Conservation (phyloP, 2,888 invertebrate genomes). For the Latheticus oryzae region DNA sequence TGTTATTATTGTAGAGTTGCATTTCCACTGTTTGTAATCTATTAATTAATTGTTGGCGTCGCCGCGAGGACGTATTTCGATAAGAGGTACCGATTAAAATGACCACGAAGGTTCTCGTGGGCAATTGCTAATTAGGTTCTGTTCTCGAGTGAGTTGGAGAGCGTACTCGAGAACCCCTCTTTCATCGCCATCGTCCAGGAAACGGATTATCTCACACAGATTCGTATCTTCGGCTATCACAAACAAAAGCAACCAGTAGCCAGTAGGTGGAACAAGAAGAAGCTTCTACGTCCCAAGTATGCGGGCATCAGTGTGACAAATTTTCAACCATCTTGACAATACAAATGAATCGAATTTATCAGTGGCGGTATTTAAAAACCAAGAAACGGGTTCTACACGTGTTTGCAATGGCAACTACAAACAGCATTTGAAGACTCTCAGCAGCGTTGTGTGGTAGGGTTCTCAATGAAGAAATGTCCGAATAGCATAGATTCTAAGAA, state of each 20-base stretch:
- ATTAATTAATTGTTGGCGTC: slow-evolving; percentile 32
- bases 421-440: slow-evolving; percentile 18
- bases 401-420: slow-evolving; percentile 27
- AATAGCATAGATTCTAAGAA: too few relatives aligned
- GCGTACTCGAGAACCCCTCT: slow-evolving; percentile 25
- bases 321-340: slow-evolving; percentile 15
- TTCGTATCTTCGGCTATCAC: slow-evolving; percentile 3
- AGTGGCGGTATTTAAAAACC: slow-evolving; percentile 25
- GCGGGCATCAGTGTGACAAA: slow-evolving; percentile 27
- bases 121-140: slow-evolving; percentile 40
- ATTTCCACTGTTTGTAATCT: slow-evolving; percentile 8
- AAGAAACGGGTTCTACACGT: slow-evolving; percentile 37
- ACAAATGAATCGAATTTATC: slow-evolving; percentile 36
- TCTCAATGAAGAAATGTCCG: not conserved
- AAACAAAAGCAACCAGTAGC: slow-evolving; percentile 1
- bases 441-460: slow-evolving; percentile 29
- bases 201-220: slow-evolving; percentile 17
- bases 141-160: slow-evolving; percentile 34
- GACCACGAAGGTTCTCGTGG: slow-evolving; percentile 37
- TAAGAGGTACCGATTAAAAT: slow-evolving; percentile 37
- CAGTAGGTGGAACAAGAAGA: slow-evolving; percentile 13
- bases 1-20: too few relatives aligned
- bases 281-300: not conserved
- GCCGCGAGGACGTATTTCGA: slow-evolving; percentile 5
- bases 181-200: slow-evolving; percentile 18